A percentile compares a stretch with the other conserved stretches of the same genome.
Conservation (phyloP, 1,140 invertebrate genomes). For the Diachasmimorpha longicaudata region DNA sequence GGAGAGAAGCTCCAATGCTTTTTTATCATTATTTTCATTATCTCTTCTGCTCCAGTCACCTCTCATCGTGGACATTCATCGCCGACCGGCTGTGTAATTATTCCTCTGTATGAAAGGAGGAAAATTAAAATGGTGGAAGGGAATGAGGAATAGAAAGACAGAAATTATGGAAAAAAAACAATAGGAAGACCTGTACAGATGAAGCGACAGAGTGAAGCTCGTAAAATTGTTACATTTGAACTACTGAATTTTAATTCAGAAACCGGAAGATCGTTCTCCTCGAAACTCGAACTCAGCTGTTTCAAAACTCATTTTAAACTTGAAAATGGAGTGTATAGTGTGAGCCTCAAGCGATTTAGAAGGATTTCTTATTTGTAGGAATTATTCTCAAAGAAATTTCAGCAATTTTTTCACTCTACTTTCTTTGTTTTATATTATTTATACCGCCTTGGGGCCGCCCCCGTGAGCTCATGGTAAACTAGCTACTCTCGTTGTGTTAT, state of each 20-base stretch:
- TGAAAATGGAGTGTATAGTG: neutral
- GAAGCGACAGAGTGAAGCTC: neutral
- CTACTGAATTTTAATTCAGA: neutral
- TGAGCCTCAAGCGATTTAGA: neutral
- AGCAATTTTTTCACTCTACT: neutral
- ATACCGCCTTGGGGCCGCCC: too few species aligned
- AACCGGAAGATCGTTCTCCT: neutral
- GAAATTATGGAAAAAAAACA: neutral
- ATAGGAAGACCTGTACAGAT: neutral
- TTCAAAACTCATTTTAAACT: neutral
- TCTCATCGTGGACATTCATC: neutral
- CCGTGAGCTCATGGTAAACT: neutral
- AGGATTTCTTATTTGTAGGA: too few species aligned
- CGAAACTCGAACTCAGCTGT: neutral
- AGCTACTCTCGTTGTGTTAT: neutral
- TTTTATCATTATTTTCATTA: slow-evolving; percentile 7
- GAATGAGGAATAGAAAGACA: neutral
- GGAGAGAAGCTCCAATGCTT: neutral
- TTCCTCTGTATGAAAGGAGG: neutral
- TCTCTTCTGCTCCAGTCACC: neutral
- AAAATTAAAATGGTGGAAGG: neutral
- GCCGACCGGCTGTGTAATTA: neutral
- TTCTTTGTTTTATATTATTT: neutral
- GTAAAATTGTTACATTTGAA: neutral
- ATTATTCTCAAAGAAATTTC: neutral